Evolutionary conservation across 2,797 vertebrate genomes (phyloP), one percentile per base, ranked within the genome.

Genomic region (Poeciliopsis paucimaculata): DNA sequence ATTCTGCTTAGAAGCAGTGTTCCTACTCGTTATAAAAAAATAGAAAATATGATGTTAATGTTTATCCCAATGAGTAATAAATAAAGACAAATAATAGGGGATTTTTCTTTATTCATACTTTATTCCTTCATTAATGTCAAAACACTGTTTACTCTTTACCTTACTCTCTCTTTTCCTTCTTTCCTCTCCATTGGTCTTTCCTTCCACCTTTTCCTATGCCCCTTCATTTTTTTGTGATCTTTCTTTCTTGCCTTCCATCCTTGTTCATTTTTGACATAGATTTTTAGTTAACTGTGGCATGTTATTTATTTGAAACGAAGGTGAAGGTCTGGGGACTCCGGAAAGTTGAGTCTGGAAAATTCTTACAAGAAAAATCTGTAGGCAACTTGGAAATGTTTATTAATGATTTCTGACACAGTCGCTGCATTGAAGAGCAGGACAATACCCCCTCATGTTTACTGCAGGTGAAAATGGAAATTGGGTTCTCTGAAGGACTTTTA

Each of bases 381-480:
- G 36, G 36, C 39, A 68, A 36, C 64, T 26, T 26, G 36, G 20
- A 41, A 41, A 23, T 68, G 12, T 84, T 62, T 31, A 39, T 49
- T 77, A 78, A 86, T 86, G 16, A 47, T 75, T 86, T 86, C 77
- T 82, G 85, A 75, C 66, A 36, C 81, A 78, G 78, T 72, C 18
- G 28, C 75, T 74, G 83, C 41, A 60, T 66, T 46, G 55, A 72
- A 46, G 81, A 78, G 74, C 77, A 77, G 80, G 77, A 5, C 73
- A 49, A 64, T 46, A 62, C 77, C 16, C 39, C 51, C 77, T 86
- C 77, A 86, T 84, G 75, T 53, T 82, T 75, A 60, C 83, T 84
- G 79, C 84, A 79, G 90, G 84, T 86, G 83, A 85, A 84, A 82
- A 76, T 62, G 26, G 57, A 77, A 80, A 57, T 84, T 6, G 53